These are phyloP conservation scores for Fratercula arctica DNA, from an alignment of 2,797 vertebrate species.

Conservation along the genomic window DNA sequence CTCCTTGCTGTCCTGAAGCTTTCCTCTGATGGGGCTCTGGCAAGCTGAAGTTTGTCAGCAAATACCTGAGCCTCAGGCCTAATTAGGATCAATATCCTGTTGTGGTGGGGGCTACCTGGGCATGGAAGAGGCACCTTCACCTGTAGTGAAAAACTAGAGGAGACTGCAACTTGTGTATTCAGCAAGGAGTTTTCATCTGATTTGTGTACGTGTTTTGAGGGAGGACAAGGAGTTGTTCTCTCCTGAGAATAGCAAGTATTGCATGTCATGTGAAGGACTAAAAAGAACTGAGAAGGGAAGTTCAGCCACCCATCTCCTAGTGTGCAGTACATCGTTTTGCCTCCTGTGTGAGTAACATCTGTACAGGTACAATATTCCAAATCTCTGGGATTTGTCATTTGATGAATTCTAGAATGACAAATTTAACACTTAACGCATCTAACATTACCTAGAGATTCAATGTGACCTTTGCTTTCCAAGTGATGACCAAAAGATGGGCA, in stretches of 20 bases:
- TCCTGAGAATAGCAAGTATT: not conserved
- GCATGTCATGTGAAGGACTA: not conserved
- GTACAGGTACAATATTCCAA: not conserved
- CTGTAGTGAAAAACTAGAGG: not conserved
- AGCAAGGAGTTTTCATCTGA: not conserved
- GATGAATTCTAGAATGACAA: not conserved
- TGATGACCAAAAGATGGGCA: not conserved
- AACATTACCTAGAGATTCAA: not conserved
- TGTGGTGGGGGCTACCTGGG: fast-evolving
- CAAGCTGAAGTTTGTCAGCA: not conserved
- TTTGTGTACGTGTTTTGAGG: not conserved
- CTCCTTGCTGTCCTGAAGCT: not conserved
- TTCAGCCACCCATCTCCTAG: not conserved
- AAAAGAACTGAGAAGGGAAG: not conserved
- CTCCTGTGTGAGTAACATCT: not conserved
- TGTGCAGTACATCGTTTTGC: not conserved
- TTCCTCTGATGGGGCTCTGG: not conserved
- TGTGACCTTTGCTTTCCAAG: not conserved
- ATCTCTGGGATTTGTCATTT: not conserved
- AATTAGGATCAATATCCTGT: not conserved
- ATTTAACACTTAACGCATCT: not conserved
- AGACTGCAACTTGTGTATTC: not conserved
- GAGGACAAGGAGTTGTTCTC: not conserved
- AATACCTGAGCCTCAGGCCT: not conserved
- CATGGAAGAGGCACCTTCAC: not conserved